Percentiles rank a stretch among this genome's conserved stretches.
Conservation (phyloP, 1,140 invertebrate species). For the Steinernema khuongi region DNA sequence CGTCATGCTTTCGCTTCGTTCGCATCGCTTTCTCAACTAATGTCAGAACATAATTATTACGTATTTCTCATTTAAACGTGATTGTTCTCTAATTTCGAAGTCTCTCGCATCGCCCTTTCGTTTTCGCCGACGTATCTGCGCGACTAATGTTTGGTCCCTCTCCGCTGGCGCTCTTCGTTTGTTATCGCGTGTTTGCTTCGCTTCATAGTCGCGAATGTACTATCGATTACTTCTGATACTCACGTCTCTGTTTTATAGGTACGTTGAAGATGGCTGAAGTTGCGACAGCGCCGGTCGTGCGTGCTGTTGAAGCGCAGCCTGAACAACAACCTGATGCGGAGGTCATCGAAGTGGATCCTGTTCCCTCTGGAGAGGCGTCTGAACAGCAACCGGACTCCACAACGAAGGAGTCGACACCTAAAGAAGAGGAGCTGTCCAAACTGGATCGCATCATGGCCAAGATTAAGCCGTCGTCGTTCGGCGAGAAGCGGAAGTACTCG, state of each 20-base stretch:
- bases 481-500: constrained; percentile 40
- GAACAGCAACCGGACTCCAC: neutral
- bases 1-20: too few species aligned
- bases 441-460: constrained; percentile 36
- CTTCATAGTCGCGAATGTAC: neutral
- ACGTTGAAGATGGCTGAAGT: neutral
- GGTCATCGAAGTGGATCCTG: neutral
- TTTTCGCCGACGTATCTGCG: neutral
- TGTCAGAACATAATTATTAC: too few species aligned
- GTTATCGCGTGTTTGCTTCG: neutral
- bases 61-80: too few species aligned
- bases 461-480: constrained; percentile 40
- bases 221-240: neutral
- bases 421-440: neutral
- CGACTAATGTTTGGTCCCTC: too few species aligned
- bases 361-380: neutral
- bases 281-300: neutral
- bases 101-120: neutral
- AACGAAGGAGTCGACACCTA: neutral
- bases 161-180: neutral
- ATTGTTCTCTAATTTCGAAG: too few species aligned
- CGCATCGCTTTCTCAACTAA: too few species aligned
- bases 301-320: neutral
- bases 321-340: neutral
- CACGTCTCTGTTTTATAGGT: neutral